Evolutionary conservation across 2,113 vertebrate genomes (phyloP), one percentile per base, ranked within the genome.

Genomic region (Rhinopithecus roxellana): DNA sequence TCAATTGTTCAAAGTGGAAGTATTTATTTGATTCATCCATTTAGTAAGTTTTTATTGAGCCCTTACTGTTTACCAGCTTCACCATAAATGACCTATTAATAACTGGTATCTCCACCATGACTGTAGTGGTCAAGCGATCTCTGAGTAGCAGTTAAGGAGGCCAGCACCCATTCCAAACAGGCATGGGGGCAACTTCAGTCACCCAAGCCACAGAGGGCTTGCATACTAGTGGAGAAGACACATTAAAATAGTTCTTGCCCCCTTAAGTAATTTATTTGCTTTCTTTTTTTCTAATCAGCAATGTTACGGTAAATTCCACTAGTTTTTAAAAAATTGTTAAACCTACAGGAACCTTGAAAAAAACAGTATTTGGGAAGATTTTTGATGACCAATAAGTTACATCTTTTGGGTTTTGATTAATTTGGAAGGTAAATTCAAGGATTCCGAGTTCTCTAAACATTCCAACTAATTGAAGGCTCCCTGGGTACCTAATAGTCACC

Each of bases 341-440:
- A 80, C 45, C 82, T 79, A 69, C 1, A 38, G 16, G 17, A 88
- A 94, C 88, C 84, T 32, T 27, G 27, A 2, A 3, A n/a, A 45
- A 43, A 11, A 67, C 18, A 57, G 17, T 67, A 61, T 61, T 35
- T 40, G 89, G 25, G 64, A 81, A 78, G 70, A 52, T 16, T 86
- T 89, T 89, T 86, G 67, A 86, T 55, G 72, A 10, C 69, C 52
- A 82, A 22, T 86, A 48, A 72, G 25, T 89, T 55, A 72, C 52
- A 20, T 77, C 35, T n/a, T 77, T 84, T 78, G 61, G 43, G 40
- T 93, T 74, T 57, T 83, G 13, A 91, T 70, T 80, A 61, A 87
- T 89, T 61, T 84, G 30, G 84, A 93, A 90, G 79, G 40, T 69
- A 93, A 79, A 93, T 30, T 89, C 74, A 90, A 89, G 30, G 25